Conservation (phyloP, 1,140 invertebrate species). For the Limonius californicus region DNA sequence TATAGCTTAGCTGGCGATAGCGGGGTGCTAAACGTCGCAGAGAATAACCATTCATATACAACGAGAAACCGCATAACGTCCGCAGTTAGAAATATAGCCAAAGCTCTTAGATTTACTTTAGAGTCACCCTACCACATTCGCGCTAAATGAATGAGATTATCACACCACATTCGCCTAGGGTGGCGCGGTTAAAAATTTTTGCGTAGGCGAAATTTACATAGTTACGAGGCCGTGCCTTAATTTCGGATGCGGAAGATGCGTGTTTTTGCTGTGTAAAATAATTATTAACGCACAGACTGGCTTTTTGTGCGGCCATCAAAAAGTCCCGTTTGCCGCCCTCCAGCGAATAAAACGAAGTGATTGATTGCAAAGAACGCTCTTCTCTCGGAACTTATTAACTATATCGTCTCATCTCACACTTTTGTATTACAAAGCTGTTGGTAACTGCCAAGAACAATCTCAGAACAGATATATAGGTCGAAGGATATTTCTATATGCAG, state of each 20-base stretch:
- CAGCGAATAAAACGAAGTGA: not conserved
- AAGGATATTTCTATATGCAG: too few species aligned
- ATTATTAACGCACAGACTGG: too few species aligned
- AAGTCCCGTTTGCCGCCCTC: too few species aligned
- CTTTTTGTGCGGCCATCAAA: too few species aligned
- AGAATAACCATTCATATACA: constrained; percentile 40
- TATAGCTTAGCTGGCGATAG: constrained; percentile 38
- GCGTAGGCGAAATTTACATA: too few species aligned
- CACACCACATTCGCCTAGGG: too few species aligned
- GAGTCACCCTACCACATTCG: not conserved
- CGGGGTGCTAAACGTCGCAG: constrained; percentile 39
- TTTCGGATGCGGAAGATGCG: not conserved
- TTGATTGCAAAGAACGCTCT: not conserved
- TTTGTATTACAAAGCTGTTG: not conserved
- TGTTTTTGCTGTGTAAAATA: too few species aligned
- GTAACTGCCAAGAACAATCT: not conserved
- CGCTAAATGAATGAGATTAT: constrained; percentile 4
- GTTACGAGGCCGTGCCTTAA: not conserved
- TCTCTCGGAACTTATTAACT: not conserved
- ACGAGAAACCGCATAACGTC: constrained; percentile 33
- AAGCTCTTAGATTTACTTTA: constrained; percentile 34
- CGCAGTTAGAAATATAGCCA: constrained; percentile 36
- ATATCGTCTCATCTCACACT: not conserved
- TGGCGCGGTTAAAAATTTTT: too few species aligned
- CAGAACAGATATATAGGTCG: too few species aligned